A percentile compares a stretch with the other conserved stretches of the same genome.
phyloP scores from a whole-genome alignment of 2,113 vertebrate species.

The Apteryx mantelli region DNA sequence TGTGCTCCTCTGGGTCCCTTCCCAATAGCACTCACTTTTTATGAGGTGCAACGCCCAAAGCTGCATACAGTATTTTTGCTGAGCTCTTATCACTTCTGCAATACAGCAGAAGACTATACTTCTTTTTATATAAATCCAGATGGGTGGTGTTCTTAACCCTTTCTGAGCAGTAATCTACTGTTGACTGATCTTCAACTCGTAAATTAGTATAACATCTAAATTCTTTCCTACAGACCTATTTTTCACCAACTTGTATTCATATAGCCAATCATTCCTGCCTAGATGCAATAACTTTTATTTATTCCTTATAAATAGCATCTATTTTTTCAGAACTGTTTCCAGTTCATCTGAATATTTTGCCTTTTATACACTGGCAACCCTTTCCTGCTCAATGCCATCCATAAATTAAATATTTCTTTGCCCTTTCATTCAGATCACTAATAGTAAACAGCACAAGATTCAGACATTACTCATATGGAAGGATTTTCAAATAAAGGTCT shows the following conservation, averaged over 20 bases:
- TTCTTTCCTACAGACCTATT: neutral
- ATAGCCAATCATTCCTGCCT: neutral
- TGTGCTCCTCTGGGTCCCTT: neutral
- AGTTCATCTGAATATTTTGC: neutral
- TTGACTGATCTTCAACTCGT: neutral
- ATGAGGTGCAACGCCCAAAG: neutral
- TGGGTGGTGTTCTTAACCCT: neutral
- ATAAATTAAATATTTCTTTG: neutral
- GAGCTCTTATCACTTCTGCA: neutral
- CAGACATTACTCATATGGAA: neutral
- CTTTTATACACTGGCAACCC: neutral
- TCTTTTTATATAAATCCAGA: neutral
- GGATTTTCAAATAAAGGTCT: neutral
- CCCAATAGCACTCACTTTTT: neutral
- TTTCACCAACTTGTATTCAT: neutral
- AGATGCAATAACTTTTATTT: neutral
- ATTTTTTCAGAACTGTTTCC: neutral
- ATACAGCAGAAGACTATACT: neutral
- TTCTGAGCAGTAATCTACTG: neutral
- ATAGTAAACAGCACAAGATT: neutral
- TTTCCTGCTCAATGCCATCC: neutral
- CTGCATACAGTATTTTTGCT: neutral
- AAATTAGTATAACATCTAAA: neutral
- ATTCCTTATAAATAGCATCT: neutral
- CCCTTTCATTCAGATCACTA: neutral